Evolutionary conservation across 2,888 invertebrate species (phyloP), one percentile per base, ranked within the genome.

Genomic region (Lamproptera curius): DNA sequence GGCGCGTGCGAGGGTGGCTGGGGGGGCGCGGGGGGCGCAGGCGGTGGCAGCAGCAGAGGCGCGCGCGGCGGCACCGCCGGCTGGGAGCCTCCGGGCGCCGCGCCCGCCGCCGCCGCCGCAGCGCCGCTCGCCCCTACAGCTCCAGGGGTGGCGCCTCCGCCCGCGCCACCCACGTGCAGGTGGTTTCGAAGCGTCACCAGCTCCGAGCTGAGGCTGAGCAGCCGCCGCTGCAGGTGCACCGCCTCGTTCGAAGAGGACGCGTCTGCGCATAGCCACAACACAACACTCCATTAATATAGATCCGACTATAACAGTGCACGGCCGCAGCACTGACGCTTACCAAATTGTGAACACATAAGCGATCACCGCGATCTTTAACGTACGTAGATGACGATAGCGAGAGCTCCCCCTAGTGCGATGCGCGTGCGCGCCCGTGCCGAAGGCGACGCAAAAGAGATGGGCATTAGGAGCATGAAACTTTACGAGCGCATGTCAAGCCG

Each of bases 231-330:
- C 72, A 97, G 89, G 79, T 96, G 96, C 67, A 96, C 96, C 62
- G 96, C 96, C 90, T 97, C 97, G 90, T 96, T 96, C 65, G 96
- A 96, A 56, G 96, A 96, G 66, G 96, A 95, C 66, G 96, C 96
- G 94, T 97, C 97, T 97, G 90, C 86, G 55, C 49, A 47, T n/a
- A n/a, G n/a, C n/a, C 16, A 50, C 9, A 45, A 23, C 14, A 37
- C 17, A 14, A 16, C n/a, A 1, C 9, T 5, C 34, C 1, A 11
- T 31, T 17, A 9, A 8, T n/a, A 9, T 33, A 10, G 13, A n/a
- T 3, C 4, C 11, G 15, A 17, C 14, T 16, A 13, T 10, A 13
- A 28, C 10, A 3, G 11, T 6, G 15, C 38, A 14, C 10, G 10
- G 0, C 16, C 28, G 11, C 13, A 35, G 26, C 13, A 9, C 13